A percentile compares a stretch with the other conserved stretches of the same genome.
Evolutionary conservation across 2,113 vertebrate genomes (phyloP).

Genomic region (Heliornis fulica): DNA sequence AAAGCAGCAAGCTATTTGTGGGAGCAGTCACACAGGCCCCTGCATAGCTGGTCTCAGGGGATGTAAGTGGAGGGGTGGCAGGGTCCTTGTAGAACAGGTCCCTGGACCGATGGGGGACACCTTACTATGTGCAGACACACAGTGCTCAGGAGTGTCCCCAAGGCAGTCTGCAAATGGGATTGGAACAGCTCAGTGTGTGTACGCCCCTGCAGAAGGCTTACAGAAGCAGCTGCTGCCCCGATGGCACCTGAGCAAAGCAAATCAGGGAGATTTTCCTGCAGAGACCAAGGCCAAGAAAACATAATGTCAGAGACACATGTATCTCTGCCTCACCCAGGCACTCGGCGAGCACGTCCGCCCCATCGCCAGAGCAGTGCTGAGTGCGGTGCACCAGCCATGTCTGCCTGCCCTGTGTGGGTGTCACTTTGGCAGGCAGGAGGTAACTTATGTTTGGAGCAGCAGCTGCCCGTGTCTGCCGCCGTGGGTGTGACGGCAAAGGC

Average conservation of each 20-base stretch:
- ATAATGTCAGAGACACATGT: rapidly evolving
- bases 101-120: too few species aligned
- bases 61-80: rapidly evolving
- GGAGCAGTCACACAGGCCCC: rapidly evolving
- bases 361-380: rapidly evolving
- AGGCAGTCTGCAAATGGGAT: rapidly evolving
- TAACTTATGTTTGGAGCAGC: neutral
- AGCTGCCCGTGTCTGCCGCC: neutral
- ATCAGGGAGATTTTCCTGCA: rapidly evolving
- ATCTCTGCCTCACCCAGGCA: neutral
- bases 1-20: rapidly evolving
- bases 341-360: rapidly evolving
- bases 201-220: rapidly evolving
- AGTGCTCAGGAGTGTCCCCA: rapidly evolving
- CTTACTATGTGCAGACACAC: rapidly evolving
- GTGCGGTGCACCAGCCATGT: neutral
- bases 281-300: neutral
- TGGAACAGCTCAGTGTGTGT: rapidly evolving
- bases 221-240: neutral
- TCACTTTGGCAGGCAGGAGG: neutral
- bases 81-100: neutral
- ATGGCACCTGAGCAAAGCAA: neutral
- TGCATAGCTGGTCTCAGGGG: rapidly evolving
- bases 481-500: neutral
- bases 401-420: neutral